Evolutionary conservation across 1,140 invertebrate genomes (phyloP).

Genomic region (Leptopilina clavipes): DNA sequence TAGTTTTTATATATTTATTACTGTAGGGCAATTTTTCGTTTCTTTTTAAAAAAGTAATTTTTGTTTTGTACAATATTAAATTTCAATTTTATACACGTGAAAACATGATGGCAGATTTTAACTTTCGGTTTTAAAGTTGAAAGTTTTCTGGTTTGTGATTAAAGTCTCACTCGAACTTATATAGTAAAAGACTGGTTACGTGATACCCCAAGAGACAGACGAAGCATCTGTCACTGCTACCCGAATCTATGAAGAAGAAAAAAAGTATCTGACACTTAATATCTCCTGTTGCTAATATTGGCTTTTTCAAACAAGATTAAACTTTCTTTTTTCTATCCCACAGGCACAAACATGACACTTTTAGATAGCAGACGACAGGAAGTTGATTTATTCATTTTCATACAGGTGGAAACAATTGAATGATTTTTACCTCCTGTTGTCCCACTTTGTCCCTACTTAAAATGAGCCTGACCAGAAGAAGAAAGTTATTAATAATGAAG

Average conservation of each 20-base stretch:
- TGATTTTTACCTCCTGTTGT: too few species aligned
- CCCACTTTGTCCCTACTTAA: too few species aligned
- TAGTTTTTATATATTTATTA: too few species aligned
- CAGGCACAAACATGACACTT: neutral
- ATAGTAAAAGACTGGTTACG: neutral
- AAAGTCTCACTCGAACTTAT: neutral
- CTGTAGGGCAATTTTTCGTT: too few species aligned
- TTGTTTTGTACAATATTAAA: too few species aligned
- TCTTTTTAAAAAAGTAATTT: too few species aligned
- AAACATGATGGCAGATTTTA: slow-evolving; percentile 7
- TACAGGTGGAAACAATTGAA: too few species aligned
- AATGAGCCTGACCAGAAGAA: too few species aligned
- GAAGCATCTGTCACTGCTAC: neutral
- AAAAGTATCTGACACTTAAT: slow-evolving; percentile 23
- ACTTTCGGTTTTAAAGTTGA: neutral
- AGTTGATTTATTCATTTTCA: too few species aligned
- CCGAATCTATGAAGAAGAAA: slow-evolving; percentile 27
- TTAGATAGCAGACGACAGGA: too few species aligned
- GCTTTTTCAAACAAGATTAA: slow-evolving; percentile 14
- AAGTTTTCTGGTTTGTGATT: neutral
- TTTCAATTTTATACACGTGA: too few species aligned
- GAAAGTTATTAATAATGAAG: too few species aligned
- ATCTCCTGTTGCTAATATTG: neutral
- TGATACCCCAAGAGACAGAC: slow-evolving; percentile 10
- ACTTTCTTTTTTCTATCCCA: neutral